Base-by-base conservation (phyloP, 2,797 vertebrate species). In the Chromobotia macracanthus region DNA sequence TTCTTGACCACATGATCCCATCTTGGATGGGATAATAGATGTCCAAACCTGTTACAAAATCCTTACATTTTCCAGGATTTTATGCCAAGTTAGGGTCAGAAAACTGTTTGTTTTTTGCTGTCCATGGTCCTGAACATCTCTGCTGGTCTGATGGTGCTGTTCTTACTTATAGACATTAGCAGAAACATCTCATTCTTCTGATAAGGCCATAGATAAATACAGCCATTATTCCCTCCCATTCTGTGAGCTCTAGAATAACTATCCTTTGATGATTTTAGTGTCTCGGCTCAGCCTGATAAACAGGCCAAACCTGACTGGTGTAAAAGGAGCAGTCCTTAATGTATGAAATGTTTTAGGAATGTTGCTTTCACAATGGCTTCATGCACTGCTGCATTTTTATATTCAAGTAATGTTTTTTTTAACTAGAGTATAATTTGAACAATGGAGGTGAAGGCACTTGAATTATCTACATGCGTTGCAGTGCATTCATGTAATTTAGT, bases 91-190 rank as follows among this genome's bases (percentile, higher is more conserved):
- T 31, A 64, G 15, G 10, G 1, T 64, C 25, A 61, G 38, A 69
- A 74, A 60, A 65, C 25, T 60, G 64, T 88, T 90, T 89, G 89
- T 89, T 87, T n/a, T 58, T 87, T 88, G 83, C 92, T 93, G 87
- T 93, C 92, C 91, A 71, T 66, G 90, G 92, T 92, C 84, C 91
- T 93, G 91, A 90, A 91, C 21, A 3, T 12, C 10, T 12, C 13
- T 44, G 5, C 2, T 53, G 25, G 50, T 73, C 44, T 25, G 66
- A 70, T 72, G 3, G 56, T 38, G 21, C 46, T 58, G 53, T n/a
- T 71, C 23, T 46, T 71, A 13, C 51, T 58, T 28, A 35, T 65
- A 46, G 69, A 72, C 46, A 38, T 55, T 21, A 53, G 31, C 46
- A 71, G 48, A 72, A 53, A 38, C 41, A 16, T 35, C 19, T 23